Evolutionary conservation across 1,140 invertebrate species (phyloP).

Genomic region (Drosophila malerkotliana): DNA sequence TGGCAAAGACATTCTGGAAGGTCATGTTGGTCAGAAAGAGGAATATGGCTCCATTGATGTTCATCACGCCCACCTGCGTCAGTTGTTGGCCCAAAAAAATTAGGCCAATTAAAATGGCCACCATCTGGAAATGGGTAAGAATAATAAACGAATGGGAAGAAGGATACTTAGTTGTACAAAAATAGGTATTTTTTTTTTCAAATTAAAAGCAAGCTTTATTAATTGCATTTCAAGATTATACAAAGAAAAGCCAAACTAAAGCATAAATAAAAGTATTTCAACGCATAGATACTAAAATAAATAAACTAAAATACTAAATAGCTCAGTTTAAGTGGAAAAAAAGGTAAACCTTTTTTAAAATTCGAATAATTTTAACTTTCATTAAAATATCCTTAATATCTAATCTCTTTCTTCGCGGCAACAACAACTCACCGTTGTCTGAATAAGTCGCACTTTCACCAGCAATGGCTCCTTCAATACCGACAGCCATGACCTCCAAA

Average conservation of each 20-base stretch:
- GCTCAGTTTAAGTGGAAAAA: not conserved
- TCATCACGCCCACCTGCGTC: constrained; percentile 95
- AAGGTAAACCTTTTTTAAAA: not conserved
- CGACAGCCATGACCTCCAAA: constrained; percentile 95
- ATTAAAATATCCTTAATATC: not conserved
- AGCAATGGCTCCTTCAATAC: constrained; percentile 95
- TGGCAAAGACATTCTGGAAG: constrained; percentile 95
- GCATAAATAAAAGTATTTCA: not conserved
- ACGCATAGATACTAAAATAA: not conserved
- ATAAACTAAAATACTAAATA: not conserved
- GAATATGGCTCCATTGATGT: constrained; percentile 98
- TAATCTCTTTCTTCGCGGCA: not conserved
- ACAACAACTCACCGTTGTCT: constrained; percentile 91
- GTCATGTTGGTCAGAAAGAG: constrained; percentile 97
- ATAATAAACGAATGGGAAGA: not conserved
- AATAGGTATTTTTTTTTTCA: not conserved
- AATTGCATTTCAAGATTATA: not conserved
- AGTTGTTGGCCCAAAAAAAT: constrained; percentile 94
- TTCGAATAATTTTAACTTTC: not conserved
- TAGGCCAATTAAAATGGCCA: constrained; percentile 93
- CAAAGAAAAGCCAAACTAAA: not conserved
- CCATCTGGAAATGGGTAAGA: constrained; percentile 86
- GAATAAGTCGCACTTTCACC: constrained; percentile 93
- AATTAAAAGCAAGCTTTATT: not conserved
- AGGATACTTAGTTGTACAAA: not conserved